Conservation (phyloP, 2,797 vertebrate species). For the Semotilus atromaculatus region DNA sequence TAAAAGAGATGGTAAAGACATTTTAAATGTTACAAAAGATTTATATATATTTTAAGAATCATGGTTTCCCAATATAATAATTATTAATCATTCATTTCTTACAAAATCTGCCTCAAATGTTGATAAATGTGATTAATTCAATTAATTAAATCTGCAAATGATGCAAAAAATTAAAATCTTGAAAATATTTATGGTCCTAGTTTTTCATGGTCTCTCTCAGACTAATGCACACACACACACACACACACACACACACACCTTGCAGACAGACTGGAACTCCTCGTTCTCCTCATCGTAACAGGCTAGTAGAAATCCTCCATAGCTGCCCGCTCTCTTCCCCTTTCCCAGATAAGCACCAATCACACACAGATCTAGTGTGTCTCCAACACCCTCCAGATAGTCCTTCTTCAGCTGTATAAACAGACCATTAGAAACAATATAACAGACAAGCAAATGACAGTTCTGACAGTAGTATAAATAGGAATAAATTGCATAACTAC, state of each 20-base stretch:
- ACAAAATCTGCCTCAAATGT: neutral
- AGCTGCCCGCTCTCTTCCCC: conserved; percentile 86
- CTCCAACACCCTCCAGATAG: conserved; percentile 88
- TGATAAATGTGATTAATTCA: neutral
- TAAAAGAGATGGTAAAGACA: neutral
- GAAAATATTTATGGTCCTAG: neutral
- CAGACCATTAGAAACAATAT: conserved; percentile 19
- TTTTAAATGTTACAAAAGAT: neutral
- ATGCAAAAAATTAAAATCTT: neutral
- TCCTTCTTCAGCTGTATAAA: conserved; percentile 88
- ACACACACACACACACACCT: conserved; percentile 81
- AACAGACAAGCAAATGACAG: conserved; percentile 8
- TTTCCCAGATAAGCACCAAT: conserved; percentile 90
- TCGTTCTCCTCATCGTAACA: conserved; percentile 90
- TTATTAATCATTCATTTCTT: neutral
- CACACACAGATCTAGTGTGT: conserved; percentile 91
- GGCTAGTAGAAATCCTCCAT: conserved; percentile 90
- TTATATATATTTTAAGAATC: neutral
- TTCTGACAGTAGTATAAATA: conserved; percentile 17
- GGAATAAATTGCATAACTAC: neutral
- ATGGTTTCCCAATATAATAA: no score
- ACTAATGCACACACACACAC: conserved; percentile 64
- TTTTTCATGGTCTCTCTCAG: neutral
- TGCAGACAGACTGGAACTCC: conserved; percentile 91
- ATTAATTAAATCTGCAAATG: neutral